These are phyloP conservation scores for Eulithis prunata DNA, from an alignment of 2,888 invertebrate genomes.

Conservation along the genomic window DNA sequence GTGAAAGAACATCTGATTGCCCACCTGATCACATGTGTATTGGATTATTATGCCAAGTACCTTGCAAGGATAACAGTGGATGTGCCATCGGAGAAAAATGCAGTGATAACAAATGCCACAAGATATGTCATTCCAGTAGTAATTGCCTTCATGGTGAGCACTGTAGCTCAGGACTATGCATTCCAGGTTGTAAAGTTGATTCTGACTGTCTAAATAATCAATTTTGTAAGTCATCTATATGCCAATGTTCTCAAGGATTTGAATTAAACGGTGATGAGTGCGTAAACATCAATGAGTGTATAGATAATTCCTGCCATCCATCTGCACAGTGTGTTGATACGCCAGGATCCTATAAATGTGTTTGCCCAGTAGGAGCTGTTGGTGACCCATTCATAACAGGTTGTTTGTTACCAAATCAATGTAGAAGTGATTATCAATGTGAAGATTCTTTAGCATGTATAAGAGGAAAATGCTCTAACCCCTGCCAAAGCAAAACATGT, in stretches of 20 bases:
- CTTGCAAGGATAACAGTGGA: slow-evolving; percentile 88
- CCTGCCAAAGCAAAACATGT: slow-evolving; percentile 89
- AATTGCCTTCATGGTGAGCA: slow-evolving; percentile 96
- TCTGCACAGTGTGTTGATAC: slow-evolving; percentile 91
- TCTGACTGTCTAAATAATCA: slow-evolving; percentile 92
- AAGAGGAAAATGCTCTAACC: slow-evolving; percentile 91
- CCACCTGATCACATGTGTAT: slow-evolving; percentile 91
- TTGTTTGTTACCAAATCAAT: slow-evolving; percentile 91
- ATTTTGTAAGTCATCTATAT: slow-evolving; percentile 89
- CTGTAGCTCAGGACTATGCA: slow-evolving; percentile 92
- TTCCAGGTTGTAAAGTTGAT: slow-evolving; percentile 92
- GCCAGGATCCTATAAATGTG: slow-evolving; percentile 91
- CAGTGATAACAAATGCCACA: slow-evolving; percentile 90
- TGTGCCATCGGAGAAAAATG: slow-evolving; percentile 95
- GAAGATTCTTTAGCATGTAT: slow-evolving; percentile 90
- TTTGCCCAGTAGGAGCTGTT: slow-evolving; percentile 91
- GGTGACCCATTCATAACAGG: slow-evolving; percentile 88
- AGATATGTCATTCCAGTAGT: slow-evolving; percentile 94
- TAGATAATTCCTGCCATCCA: slow-evolving; percentile 90
- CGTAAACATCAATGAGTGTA: slow-evolving; percentile 93
- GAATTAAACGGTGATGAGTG: slow-evolving; percentile 90
- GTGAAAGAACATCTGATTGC: slow-evolving; percentile 88
- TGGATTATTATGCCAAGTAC: slow-evolving; percentile 90
- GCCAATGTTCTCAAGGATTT: slow-evolving; percentile 91
- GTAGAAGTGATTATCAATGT: slow-evolving; percentile 89